Percentiles rank a stretch among this genome's conserved stretches.
phyloP scores from a whole-genome alignment of 2,113 vertebrate genomes.

The Phrynosoma platyrhinos region DNA sequence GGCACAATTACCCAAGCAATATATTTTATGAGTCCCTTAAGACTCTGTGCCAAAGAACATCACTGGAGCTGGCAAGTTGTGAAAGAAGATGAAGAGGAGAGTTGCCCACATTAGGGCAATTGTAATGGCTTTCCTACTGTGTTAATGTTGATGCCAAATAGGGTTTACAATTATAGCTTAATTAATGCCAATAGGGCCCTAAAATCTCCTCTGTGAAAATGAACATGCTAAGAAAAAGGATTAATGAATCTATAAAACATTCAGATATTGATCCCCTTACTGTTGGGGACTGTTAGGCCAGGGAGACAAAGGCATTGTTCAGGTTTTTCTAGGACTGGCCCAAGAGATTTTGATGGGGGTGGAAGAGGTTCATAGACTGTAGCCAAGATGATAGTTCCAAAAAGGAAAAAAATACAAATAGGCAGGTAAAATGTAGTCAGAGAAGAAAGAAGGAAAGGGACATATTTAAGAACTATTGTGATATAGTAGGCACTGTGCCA shows the following conservation, averaged over 20 bases:
- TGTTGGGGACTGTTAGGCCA: not conserved
- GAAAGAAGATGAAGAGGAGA: not conserved
- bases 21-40: slow-evolving; percentile 33
- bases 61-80: not conserved
- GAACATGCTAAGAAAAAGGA: not conserved
- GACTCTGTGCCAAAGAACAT: not conserved
- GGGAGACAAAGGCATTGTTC: not conserved
- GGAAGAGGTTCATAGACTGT: not conserved
- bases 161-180: not conserved
- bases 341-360: not conserved
- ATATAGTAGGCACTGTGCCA: too few species aligned
- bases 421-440: not conserved
- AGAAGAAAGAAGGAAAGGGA: not conserved
- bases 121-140: slow-evolving; percentile 19
- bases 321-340: not conserved
- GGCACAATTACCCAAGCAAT: slow-evolving; percentile 8
- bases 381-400: not conserved
- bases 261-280: not conserved
- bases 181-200: not conserved
- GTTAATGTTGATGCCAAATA: slow-evolving; percentile 6
- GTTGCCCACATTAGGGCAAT: not conserved
- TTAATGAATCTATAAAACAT: slow-evolving; percentile 1
- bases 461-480: too few species aligned
- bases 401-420: not conserved
- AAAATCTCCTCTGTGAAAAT: not conserved